Conservation (phyloP, 2,797 vertebrate genomes). For the Mormyrops boulengeri region DNA sequence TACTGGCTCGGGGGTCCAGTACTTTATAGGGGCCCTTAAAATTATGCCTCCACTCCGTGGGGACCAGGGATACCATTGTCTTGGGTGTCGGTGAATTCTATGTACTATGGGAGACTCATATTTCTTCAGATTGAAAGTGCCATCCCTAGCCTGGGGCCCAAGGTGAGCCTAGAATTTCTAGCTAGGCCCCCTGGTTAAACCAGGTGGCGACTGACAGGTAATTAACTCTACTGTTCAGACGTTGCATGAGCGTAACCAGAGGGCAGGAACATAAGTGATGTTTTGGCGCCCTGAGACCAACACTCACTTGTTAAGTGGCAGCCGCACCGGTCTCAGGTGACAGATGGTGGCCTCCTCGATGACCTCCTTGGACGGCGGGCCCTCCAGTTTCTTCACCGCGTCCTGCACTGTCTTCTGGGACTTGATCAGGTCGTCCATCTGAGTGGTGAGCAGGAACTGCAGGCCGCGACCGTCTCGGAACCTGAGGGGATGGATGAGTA, state of each 20-base stretch:
- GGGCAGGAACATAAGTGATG: not conserved
- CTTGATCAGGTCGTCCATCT: conserved; percentile 83
- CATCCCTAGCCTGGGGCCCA: not conserved
- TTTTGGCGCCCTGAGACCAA: not conserved
- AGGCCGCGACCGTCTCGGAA: conserved; percentile 87
- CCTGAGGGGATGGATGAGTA: conserved; percentile 52
- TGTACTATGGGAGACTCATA: not conserved
- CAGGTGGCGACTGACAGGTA: not conserved
- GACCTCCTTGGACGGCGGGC: conserved; percentile 77
- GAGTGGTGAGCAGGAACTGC: conserved; percentile 81
- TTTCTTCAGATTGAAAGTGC: not conserved
- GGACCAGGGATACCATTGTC: not conserved
- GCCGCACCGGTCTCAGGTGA: conserved; percentile 82
- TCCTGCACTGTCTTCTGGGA: conserved; percentile 85
- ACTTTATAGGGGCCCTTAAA: not conserved
- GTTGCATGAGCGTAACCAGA: not conserved
- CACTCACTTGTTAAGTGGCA: conserved; percentile 89
- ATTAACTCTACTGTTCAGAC: not conserved
- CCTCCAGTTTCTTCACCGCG: conserved; percentile 86
- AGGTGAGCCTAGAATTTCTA: not conserved
- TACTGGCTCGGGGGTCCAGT: not conserved
- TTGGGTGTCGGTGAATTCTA: not conserved
- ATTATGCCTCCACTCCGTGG: not conserved
- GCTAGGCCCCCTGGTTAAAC: not conserved
- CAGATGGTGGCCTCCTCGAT: conserved; percentile 89